Evolutionary conservation across 2,797 vertebrate genomes (phyloP).

Genomic region (Pseudocheirus occidentalis): DNA sequence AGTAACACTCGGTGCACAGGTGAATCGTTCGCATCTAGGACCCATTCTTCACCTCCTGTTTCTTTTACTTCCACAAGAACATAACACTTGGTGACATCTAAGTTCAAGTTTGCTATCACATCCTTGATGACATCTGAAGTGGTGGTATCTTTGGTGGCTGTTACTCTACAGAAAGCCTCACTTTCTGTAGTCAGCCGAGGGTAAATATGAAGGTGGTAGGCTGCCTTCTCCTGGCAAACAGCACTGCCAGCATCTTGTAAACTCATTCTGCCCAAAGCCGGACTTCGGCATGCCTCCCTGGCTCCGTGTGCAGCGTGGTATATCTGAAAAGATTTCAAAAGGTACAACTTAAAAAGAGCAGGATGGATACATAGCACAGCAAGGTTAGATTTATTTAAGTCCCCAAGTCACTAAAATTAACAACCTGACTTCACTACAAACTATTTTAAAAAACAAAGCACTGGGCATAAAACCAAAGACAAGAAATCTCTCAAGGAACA

Average conservation of each 20-base stretch:
- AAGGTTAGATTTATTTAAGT: not conserved
- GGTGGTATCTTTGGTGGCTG: slow-evolving; percentile 92
- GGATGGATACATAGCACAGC: not conserved
- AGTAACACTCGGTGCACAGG: slow-evolving; percentile 95
- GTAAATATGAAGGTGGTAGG: slow-evolving; percentile 94
- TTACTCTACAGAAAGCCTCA: slow-evolving; percentile 89
- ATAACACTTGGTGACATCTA: slow-evolving; percentile 90
- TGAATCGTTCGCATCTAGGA: slow-evolving; percentile 93
- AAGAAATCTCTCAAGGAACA: not conserved
- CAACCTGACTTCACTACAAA: not conserved
- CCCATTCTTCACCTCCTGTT: slow-evolving; percentile 97
- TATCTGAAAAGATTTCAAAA: slow-evolving; percentile 82
- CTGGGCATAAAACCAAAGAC: not conserved
- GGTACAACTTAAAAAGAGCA: slow-evolving; percentile 22
- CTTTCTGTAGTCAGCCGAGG: slow-evolving; percentile 89
- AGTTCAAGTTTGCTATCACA: slow-evolving; percentile 84
- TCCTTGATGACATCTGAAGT: slow-evolving; percentile 88
- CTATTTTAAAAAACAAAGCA: not conserved
- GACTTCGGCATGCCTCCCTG: slow-evolving; percentile 91
- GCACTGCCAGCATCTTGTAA: slow-evolving; percentile 90
- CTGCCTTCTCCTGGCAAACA: slow-evolving; percentile 87
- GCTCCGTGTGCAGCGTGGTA: slow-evolving; percentile 84
- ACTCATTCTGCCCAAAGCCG: slow-evolving; percentile 94
- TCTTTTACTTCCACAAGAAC: slow-evolving; percentile 98
- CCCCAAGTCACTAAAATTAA: not conserved